Evolutionary conservation across 2,888 invertebrate species (phyloP).

Genomic region (Margaritifera margaritifera): DNA sequence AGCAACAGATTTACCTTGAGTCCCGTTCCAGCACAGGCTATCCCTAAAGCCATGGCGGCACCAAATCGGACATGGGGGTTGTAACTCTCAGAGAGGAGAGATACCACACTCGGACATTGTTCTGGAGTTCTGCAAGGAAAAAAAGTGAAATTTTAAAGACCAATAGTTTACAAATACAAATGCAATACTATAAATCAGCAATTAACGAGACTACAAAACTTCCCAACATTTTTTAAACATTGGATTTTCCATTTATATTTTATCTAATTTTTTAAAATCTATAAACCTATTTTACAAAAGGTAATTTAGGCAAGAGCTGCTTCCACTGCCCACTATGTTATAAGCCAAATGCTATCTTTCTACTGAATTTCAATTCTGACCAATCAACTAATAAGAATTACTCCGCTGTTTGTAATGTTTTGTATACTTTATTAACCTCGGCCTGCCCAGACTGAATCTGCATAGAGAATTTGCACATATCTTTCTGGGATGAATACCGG

Average conservation of each 20-base stretch:
- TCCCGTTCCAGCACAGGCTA: conserved; percentile 99
- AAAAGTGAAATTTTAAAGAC: background rate
- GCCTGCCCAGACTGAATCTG: too few relatives aligned
- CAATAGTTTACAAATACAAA: background rate
- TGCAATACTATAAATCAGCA: background rate
- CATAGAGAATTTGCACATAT: too few relatives aligned
- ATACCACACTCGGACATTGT: conserved; percentile 95
- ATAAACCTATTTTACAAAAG: too few relatives aligned
- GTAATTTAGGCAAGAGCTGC: too few relatives aligned
- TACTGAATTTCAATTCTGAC: too few relatives aligned
- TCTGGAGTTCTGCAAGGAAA: conserved; percentile 85
- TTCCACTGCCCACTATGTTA: too few relatives aligned
- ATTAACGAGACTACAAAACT: background rate
- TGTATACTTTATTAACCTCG: too few relatives aligned
- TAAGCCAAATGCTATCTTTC: too few relatives aligned
- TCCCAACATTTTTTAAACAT: background rate
- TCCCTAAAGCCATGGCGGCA: conserved; percentile 98
- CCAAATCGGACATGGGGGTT: conserved; percentile 99
- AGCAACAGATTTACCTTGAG: conserved; percentile 76
- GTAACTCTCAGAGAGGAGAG: conserved; percentile 96
- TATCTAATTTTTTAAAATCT: background rate
- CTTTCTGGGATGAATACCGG: too few relatives aligned
- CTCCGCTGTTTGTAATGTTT: too few relatives aligned
- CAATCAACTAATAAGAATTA: too few relatives aligned
- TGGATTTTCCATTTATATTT: conserved; percentile 4